Evolutionary conservation across 1,140 invertebrate genomes (phyloP).

Genomic region (Drosophila willistoni): DNA sequence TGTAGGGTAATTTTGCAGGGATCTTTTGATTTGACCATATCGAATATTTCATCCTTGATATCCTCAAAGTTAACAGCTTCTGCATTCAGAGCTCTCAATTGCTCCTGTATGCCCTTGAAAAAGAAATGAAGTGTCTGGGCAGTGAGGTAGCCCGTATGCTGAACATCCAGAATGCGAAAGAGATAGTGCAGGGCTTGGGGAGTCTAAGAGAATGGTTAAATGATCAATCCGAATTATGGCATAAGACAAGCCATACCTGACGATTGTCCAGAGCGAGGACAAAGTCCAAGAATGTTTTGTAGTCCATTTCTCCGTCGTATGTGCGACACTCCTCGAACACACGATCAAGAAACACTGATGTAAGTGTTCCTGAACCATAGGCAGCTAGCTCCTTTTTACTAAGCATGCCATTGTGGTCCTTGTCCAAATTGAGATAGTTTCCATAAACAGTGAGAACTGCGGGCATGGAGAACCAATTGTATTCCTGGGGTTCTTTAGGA

Average conservation of each 20-base stretch:
- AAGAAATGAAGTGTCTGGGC: constrained; percentile 96
- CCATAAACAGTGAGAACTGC: constrained; percentile 95
- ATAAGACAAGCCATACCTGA: constrained; percentile 85
- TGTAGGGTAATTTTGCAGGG: constrained; percentile 93
- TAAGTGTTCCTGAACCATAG: constrained; percentile 96
- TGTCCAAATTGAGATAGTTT: constrained; percentile 96
- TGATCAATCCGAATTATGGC: not conserved
- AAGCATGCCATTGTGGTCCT: constrained; percentile 97
- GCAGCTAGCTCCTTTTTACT: constrained; percentile 93
- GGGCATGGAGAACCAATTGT: constrained; percentile 97
- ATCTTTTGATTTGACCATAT: constrained; percentile 96
- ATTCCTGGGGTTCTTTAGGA: constrained; percentile 91
- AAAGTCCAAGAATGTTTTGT: constrained; percentile 98
- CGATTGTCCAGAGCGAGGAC: constrained; percentile 96
- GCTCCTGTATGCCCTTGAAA: constrained; percentile 96
- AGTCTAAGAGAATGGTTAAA: constrained; percentile 26
- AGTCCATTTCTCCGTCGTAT: constrained; percentile 98
- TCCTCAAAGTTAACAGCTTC: constrained; percentile 96
- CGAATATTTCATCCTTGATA: constrained; percentile 98
- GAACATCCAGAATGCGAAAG: constrained; percentile 96
- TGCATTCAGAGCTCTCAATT: constrained; percentile 92
- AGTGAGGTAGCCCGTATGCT: constrained; percentile 94
- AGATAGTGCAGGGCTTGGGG: constrained; percentile 96
- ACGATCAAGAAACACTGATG: constrained; percentile 94
- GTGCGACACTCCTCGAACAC: constrained; percentile 98